Evolutionary conservation across 2,888 invertebrate species (phyloP).

Genomic region (Epirrita christyi): DNA sequence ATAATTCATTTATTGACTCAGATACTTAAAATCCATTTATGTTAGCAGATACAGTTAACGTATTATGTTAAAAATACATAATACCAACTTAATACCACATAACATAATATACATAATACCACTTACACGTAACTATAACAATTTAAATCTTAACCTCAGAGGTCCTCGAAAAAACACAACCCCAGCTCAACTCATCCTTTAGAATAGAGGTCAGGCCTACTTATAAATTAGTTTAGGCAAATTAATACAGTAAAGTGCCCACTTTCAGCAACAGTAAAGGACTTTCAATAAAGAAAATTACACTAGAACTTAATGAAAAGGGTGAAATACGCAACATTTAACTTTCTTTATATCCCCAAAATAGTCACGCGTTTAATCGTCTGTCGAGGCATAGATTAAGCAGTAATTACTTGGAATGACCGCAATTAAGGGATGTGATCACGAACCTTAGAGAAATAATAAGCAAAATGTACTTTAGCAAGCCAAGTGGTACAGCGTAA

Average conservation of each 20-base stretch:
- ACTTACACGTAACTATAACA: too few relatives aligned
- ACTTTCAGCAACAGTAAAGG: constrained; percentile 13
- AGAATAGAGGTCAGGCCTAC: constrained; percentile 1
- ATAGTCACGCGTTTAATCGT: constrained; percentile 30
- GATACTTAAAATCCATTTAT: too few relatives aligned
- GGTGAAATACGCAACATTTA: constrained; percentile 20
- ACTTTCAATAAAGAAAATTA: constrained; percentile 22
- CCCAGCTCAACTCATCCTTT: background rate
- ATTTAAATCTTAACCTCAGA: too few relatives aligned
- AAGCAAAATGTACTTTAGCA: too few relatives aligned
- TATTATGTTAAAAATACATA: too few relatives aligned
- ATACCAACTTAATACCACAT: too few relatives aligned
- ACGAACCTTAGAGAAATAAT: constrained; percentile 1
- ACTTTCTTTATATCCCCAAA: constrained; percentile 17
- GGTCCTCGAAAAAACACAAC: too few relatives aligned
- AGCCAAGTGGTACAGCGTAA: too few relatives aligned
- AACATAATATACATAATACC: too few relatives aligned
- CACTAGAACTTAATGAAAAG: constrained; percentile 29
- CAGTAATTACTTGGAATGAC: constrained; percentile 38
- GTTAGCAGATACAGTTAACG: too few relatives aligned
- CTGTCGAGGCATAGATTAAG: constrained; percentile 33
- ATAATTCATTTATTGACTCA: too few relatives aligned
- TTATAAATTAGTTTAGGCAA: constrained; percentile 5
- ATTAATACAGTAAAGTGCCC: constrained; percentile 6
- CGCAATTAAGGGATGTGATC: constrained; percentile 31